Evolutionary conservation across 2,113 vertebrate species (phyloP).

Genomic region (Diadophis punctatus): DNA sequence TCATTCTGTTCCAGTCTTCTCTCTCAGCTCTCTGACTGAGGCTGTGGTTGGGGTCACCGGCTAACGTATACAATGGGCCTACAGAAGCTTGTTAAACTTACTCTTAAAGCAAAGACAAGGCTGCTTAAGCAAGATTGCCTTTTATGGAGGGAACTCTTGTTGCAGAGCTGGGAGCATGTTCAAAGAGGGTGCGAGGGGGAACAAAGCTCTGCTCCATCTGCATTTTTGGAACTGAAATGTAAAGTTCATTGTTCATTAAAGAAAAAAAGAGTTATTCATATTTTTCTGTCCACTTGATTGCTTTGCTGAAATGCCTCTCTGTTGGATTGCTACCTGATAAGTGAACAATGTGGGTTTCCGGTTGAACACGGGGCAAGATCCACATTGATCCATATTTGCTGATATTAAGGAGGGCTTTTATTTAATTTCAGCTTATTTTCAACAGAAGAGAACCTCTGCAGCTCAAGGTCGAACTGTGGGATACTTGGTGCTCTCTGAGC

Average conservation of each 20-base stretch:
- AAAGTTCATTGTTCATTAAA: neutral
- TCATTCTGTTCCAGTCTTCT: neutral
- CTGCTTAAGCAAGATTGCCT: neutral
- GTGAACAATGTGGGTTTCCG: neutral
- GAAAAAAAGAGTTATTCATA: neutral
- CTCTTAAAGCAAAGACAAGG: neutral
- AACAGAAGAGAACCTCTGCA: neutral
- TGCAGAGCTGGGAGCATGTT: neutral
- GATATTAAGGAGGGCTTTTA: neutral
- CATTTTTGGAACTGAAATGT: neutral
- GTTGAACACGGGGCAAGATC: neutral
- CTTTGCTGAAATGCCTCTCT: neutral
- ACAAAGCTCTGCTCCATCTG: neutral
- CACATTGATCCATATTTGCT: neutral
- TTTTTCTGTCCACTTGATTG: neutral
- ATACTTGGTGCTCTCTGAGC: neutral
- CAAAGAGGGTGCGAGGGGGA: neutral
- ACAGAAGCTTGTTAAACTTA: neutral
- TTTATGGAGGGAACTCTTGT: constrained; percentile 5
- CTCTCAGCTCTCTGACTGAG: neutral
- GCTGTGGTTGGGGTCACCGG: neutral
- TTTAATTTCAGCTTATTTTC: no score
- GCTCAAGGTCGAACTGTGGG: neutral
- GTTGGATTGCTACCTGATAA: neutral
- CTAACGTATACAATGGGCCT: neutral